Conservation (phyloP, 2,797 vertebrate species). For the Tragopan temminckii region DNA sequence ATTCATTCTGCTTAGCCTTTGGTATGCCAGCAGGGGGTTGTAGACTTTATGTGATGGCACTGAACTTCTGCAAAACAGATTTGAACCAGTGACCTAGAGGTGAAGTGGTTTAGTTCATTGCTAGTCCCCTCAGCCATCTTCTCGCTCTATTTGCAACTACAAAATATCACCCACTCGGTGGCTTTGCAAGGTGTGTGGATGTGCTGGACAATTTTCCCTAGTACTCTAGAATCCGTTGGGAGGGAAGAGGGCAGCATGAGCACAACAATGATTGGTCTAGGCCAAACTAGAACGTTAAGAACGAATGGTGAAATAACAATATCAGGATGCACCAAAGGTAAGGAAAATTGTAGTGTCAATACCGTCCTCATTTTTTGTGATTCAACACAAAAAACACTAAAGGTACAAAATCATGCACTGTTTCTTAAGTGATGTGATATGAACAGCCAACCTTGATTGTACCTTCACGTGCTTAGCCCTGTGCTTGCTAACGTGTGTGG, state of each 20-base stretch:
- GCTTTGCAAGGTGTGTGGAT: neutral
- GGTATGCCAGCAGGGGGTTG: neutral
- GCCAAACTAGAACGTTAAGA: constrained; percentile 27
- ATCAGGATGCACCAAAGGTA: constrained; percentile 52
- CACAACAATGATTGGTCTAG: neutral
- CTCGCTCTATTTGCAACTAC: neutral
- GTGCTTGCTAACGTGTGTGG: neutral
- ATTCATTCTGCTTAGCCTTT: neutral
- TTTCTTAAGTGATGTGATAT: neutral
- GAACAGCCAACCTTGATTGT: neutral
- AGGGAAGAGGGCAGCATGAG: neutral
- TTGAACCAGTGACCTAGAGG: constrained; percentile 73
- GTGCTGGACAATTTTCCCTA: neutral
- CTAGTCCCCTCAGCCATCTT: neutral
- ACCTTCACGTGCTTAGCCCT: neutral
- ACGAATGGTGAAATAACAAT: constrained; percentile 15
- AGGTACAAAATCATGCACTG: neutral
- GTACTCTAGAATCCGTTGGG: neutral
- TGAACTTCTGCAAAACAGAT: neutral
- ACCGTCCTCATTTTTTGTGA: neutral
- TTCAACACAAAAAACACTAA: neutral
- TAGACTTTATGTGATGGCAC: neutral
- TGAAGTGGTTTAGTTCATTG: neutral
- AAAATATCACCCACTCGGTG: neutral
- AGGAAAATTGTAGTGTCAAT: neutral